A percentile compares a stretch with the other conserved stretches of the same genome.
These are phyloP conservation scores for Acholoe squamosa DNA, from an alignment of 2,888 invertebrate species.

Conservation along the genomic window DNA sequence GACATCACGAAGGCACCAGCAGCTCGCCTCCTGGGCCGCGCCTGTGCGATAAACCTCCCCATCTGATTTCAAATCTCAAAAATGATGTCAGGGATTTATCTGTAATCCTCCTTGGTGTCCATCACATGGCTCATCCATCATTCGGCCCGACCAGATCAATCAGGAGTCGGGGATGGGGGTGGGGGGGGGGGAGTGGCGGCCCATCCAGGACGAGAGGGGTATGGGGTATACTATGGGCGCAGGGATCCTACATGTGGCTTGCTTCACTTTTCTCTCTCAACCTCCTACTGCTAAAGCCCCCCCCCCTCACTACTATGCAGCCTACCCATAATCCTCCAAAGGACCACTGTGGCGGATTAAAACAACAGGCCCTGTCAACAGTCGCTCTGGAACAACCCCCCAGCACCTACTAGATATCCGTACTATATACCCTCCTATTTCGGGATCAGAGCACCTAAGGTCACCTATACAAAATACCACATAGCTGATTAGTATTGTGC, in stretches of 20 bases:
- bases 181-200: background rate
- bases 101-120: conserved; percentile 58
- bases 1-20: conserved; percentile 32
- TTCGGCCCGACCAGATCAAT: conserved; percentile 29
- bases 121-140: conserved; percentile 55
- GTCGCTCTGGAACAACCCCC: background rate
- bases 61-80: conserved; percentile 60
- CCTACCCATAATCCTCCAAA: conserved; percentile 32
- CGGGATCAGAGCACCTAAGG: background rate
- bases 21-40: background rate
- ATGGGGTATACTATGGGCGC: no score
- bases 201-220: background rate
- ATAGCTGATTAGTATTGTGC: background rate
- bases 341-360: conserved; percentile 38
- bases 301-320: background rate
- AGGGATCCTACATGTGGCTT: background rate
- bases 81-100: conserved; percentile 60
- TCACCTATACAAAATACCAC: conserved; percentile 26
- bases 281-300: background rate
- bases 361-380: conserved; percentile 35
- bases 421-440: background rate
- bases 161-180: background rate
- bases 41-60: conserved; percentile 40
- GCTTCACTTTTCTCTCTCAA: background rate
- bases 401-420: background rate